Conservation (phyloP, 64 coral and sea anemone species). For the Actinia tenebrosa region DNA sequence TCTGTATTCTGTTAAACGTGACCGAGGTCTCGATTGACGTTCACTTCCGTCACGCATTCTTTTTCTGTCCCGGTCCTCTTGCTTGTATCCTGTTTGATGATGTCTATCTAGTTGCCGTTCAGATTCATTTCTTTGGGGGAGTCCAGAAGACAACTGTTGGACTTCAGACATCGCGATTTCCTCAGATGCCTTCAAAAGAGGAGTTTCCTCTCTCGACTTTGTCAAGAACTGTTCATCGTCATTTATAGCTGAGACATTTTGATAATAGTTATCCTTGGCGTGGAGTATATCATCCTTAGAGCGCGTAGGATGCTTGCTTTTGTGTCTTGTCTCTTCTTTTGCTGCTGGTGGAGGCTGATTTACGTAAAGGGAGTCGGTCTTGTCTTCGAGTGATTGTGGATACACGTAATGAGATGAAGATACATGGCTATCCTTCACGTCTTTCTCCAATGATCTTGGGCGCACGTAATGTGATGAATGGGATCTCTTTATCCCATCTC, state of each 20-base stretch:
- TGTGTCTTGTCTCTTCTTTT: neutral
- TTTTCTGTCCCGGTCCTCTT: neutral
- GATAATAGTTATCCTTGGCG: neutral
- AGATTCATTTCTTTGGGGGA: neutral
- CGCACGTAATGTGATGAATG: neutral
- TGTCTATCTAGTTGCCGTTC: neutral
- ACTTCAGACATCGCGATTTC: neutral
- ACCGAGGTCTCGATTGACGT: slow-evolving; percentile 12
- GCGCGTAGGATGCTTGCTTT: neutral
- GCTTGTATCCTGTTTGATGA: neutral
- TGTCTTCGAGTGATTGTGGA: neutral
- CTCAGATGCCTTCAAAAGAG: neutral
- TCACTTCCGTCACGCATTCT: neutral
- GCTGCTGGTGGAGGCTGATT: neutral
- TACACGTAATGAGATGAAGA: neutral
- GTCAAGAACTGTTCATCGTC: neutral
- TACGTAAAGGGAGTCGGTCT: neutral
- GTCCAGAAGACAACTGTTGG: neutral
- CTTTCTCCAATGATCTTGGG: neutral
- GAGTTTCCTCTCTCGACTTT: neutral
- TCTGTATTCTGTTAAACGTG: neutral
- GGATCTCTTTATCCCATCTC: neutral
- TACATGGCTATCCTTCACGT: neutral
- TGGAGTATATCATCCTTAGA: neutral
- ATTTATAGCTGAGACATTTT: neutral